Evolutionary conservation across 2,797 vertebrate species (phyloP).

Genomic region (Nyctalus aviator): DNA sequence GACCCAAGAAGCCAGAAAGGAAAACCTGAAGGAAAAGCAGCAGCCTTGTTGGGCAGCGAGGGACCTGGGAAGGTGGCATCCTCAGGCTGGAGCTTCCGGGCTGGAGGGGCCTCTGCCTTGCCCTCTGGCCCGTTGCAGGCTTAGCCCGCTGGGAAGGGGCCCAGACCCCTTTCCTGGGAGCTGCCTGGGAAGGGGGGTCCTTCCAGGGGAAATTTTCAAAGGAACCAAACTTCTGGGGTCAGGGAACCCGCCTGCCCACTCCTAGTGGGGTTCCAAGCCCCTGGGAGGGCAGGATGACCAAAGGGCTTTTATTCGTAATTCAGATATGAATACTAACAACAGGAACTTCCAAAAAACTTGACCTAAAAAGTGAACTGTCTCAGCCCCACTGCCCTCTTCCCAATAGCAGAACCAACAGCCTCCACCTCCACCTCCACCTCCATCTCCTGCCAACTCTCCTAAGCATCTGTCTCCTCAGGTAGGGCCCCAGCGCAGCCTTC

Average conservation of each 20-base stretch:
- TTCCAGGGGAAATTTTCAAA: not conserved
- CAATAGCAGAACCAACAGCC: not conserved
- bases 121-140: not conserved
- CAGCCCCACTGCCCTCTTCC: not conserved
- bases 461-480: accelerated
- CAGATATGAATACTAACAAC: not conserved
- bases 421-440: not conserved
- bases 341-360: not conserved
- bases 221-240: not conserved
- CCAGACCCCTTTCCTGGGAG: not conserved
- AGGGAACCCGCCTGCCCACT: accelerated
- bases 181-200: accelerated
- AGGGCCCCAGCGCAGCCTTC: accelerated
- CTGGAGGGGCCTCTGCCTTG: not conserved
- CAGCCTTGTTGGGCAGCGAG: not conserved
- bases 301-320: not conserved
- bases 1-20: not conserved
- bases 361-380: not conserved
- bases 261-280: not conserved
- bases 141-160: not conserved
- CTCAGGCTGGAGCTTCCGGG: accelerated
- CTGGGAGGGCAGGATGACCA: not conserved
- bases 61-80: not conserved
- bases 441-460: not conserved
- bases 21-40: not conserved